Evolutionary conservation across 2,113 vertebrate genomes (phyloP), one percentile per base, ranked within the genome.

Genomic region (Nanorana parkeri): DNA sequence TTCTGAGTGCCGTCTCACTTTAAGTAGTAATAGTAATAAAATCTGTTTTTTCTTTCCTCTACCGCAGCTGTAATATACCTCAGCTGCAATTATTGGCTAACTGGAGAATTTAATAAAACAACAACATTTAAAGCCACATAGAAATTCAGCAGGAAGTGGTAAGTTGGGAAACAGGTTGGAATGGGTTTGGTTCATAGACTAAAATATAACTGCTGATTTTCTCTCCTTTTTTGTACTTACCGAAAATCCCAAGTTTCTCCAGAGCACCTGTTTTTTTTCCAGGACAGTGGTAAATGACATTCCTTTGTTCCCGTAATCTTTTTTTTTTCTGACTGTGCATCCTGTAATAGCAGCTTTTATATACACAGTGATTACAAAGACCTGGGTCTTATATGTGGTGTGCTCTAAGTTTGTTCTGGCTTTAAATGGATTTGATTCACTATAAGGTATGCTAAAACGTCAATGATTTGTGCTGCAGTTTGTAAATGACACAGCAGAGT

Each of bases 131-230:
- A 41, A 75, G 28, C 72, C 72, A 56, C 72, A 58, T 8, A 47
- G 41, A 47, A 47, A 47, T 15, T 47, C 41, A 47, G 52, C 54
- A 75, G 56, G 72, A 61, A 61, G 72, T 36, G 72, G 72, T 75
- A 19, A 21, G 36, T 75, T 75, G 55, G 72, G 55, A 28, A 75
- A 75, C 20, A 41, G 8, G 56, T 32, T 73, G 52, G 26, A 73
- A 32, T 58, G 20, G 28, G 69, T 60, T 74, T n/a, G 56, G 54
- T 19, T 2, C 71, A 17, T 74, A 36, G 29, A 75, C 56, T 58
- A 56, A 75, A 75, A 75, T 75, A 75, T 36, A 75, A 41, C 72
- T 75, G 54, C 28, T 75, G 72, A 41, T 75, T 60, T 60, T 75
- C 23, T 56, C 19, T n/a, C 52, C 24, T 52, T 17, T 26, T 24